phyloP scores from a whole-genome alignment of 2,888 invertebrate species.

The Silvanus unidentatus region DNA sequence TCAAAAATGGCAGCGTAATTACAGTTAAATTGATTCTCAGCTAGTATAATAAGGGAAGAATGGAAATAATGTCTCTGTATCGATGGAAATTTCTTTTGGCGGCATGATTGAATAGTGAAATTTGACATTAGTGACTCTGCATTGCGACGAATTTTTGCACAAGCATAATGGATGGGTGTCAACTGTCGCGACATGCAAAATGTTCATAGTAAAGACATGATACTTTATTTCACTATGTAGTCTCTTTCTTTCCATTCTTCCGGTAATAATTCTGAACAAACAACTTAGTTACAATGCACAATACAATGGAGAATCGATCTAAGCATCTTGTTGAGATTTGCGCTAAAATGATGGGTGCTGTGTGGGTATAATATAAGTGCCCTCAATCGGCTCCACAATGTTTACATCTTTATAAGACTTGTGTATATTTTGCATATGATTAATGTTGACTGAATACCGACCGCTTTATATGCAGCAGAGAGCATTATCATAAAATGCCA shows the following conservation, averaged over 20 bases:
- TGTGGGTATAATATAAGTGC: neutral
- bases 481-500: conserved; percentile 1
- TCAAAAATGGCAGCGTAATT: too few relatives aligned
- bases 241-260: too few relatives aligned
- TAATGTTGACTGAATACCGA: conserved; percentile 18
- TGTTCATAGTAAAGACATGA: conserved; percentile 14
- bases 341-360: conserved; percentile 23
- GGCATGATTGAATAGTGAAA: conserved; percentile 31
- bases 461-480: neutral
- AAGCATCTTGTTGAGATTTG: conserved; percentile 14
- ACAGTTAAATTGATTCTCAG: too few relatives aligned
- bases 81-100: too few relatives aligned
- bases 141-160: conserved; percentile 26
- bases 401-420: conserved; percentile 18
- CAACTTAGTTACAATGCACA: too few relatives aligned
- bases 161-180: conserved; percentile 27
- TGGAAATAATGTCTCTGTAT: too few relatives aligned
- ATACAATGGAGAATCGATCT: conserved; percentile 30
- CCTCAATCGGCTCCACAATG: conserved; percentile 1
- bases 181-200: conserved; percentile 17
- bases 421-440: conserved; percentile 16
- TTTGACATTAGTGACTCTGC: conserved; percentile 26
- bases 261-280: too few relatives aligned
- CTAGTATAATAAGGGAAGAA: too few relatives aligned
- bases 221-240: conserved; percentile 10